Conservation (phyloP, 1,140 invertebrate genomes). For the Musca vetustissima region DNA sequence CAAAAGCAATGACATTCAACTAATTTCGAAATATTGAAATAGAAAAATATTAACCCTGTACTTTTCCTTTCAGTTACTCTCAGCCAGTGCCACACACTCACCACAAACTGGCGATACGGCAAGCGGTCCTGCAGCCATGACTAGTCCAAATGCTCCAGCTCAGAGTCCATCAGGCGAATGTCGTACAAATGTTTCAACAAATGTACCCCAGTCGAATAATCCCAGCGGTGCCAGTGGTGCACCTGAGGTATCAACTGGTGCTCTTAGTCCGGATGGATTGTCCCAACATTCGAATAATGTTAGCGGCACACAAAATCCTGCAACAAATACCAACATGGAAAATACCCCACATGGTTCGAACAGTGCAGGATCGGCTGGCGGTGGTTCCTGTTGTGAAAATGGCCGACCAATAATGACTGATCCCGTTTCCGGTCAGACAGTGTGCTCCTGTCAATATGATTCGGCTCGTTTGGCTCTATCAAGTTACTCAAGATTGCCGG, state of each 20-base stretch:
- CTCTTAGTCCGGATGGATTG: constrained; percentile 73
- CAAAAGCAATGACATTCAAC: no score
- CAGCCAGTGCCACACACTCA: constrained; percentile 24
- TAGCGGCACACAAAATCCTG: constrained; percentile 29
- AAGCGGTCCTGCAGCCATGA: constrained; percentile 13
- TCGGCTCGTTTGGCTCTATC: constrained; percentile 73
- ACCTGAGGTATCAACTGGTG: constrained; percentile 61
- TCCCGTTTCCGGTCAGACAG: constrained; percentile 91
- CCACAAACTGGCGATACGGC: constrained; percentile 26
- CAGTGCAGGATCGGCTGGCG: constrained; percentile 31
- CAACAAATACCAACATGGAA: constrained; percentile 5
- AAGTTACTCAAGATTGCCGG: constrained; percentile 70
- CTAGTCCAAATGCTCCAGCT: constrained; percentile 35
- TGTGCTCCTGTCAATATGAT: constrained; percentile 95
- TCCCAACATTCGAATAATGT: constrained; percentile 63
- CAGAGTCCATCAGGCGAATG: constrained; percentile 48
- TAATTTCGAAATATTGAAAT: no score
- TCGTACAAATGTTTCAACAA: constrained; percentile 35
- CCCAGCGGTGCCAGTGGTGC: constrained; percentile 59
- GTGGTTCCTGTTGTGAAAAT: constrained; percentile 81
- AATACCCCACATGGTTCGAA: constrained; percentile 19
- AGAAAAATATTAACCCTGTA: no score
- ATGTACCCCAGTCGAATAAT: constrained; percentile 40
- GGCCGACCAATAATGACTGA: constrained; percentile 92
- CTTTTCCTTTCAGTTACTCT: constrained; percentile 23